phyloP scores from a whole-genome alignment of 2,797 vertebrate species.

The Chiroxiphia lanceolata region DNA sequence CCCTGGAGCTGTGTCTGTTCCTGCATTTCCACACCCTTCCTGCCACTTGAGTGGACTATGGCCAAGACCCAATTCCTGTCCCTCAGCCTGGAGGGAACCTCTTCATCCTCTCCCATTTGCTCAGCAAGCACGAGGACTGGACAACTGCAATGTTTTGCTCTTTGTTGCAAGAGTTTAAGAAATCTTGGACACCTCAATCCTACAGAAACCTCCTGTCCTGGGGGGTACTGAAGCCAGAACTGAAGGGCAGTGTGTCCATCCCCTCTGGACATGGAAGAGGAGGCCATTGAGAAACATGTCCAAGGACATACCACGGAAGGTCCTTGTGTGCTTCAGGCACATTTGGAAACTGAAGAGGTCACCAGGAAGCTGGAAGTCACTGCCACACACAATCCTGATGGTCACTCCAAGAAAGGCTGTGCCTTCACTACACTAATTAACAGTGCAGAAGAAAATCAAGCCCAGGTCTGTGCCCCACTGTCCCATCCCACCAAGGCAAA shows the following conservation, averaged over 20 bases:
- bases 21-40: not conserved
- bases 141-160: not conserved
- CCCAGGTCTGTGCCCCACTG: not conserved
- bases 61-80: not conserved
- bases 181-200: not conserved
- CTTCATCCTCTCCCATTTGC: not conserved
- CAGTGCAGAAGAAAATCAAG: not conserved
- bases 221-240: not conserved
- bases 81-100: not conserved
- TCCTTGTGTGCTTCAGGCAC: not conserved
- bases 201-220: rapidly evolving
- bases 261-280: not conserved
- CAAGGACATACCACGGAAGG: not conserved
- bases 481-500: not conserved
- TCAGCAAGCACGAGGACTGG: not conserved
- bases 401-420: not conserved
- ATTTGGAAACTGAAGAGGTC: not conserved
- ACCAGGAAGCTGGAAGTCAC: not conserved
- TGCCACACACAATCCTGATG: not conserved
- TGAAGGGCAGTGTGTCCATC: not conserved
- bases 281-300: rapidly evolving
- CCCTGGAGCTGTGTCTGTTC: not conserved
- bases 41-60: rapidly evolving
- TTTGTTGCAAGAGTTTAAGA: not conserved
- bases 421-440: not conserved